Evolutionary conservation across 2,797 vertebrate genomes (phyloP).

Genomic region (Vireo griseus): DNA sequence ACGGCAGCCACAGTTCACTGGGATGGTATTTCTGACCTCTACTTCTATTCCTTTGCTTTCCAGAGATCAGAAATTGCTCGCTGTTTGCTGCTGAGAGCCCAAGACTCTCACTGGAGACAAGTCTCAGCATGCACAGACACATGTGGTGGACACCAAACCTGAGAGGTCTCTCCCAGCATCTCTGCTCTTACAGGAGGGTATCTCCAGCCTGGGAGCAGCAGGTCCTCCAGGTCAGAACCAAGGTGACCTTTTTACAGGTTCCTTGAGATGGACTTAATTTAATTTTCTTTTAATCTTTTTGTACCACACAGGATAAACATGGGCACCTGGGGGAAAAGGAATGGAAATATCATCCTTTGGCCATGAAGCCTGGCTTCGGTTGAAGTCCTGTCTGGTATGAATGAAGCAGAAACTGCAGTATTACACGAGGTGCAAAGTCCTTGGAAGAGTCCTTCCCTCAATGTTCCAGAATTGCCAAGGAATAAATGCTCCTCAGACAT

Average conservation of each 20-base stretch:
- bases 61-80: not conserved
- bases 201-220: not conserved
- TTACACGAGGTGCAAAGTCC: not conserved
- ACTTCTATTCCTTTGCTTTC: not conserved
- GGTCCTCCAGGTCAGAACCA: not conserved
- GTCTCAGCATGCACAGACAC: not conserved
- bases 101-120: not conserved
- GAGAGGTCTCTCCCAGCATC: not conserved
- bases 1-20: not conserved
- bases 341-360: not conserved
- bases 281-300: not conserved
- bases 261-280: not conserved
- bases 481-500: not conserved
- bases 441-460: not conserved
- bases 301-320: not conserved
- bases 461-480: not conserved
- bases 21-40: slow-evolving; percentile 10
- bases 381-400: not conserved
- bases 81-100: not conserved
- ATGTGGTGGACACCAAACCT: not conserved
- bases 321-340: not conserved
- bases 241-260: not conserved
- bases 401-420: not conserved
- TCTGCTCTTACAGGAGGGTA: not conserved
- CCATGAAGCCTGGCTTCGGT: not conserved